phyloP scores from a whole-genome alignment of 2,797 vertebrate species.

The Parauchenoglanis ngamensis region DNA sequence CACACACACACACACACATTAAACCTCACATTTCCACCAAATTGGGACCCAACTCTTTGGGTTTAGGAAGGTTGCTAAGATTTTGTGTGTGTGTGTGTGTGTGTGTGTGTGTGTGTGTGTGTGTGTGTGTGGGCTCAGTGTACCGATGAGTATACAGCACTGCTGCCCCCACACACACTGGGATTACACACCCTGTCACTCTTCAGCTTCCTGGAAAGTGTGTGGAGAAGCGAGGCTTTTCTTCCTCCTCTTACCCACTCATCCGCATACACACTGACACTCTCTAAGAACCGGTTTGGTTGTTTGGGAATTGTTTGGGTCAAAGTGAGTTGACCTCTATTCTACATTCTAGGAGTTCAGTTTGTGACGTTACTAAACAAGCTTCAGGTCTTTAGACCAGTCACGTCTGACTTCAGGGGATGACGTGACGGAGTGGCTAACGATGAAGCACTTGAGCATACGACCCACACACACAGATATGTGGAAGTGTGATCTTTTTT shows the following conservation, averaged over 20 bases:
- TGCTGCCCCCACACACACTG: background rate
- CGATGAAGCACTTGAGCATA: background rate
- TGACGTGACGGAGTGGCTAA: background rate
- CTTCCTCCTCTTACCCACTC: background rate
- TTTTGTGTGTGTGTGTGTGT: background rate
- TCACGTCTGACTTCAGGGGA: background rate
- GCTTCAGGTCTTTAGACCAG: no score
- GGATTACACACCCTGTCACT: background rate
- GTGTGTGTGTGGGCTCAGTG: background rate
- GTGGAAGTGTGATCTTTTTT: no score
- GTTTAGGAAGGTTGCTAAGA: background rate
- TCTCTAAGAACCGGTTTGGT: background rate
- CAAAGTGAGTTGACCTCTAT: background rate
- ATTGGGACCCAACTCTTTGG: no score
- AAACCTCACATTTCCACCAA: no score
- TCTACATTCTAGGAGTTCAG: background rate
- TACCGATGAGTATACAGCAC: background rate
- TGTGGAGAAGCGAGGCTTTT: background rate
- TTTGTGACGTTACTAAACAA: background rate
- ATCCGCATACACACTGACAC: background rate
- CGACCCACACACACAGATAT: no score
- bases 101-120: background rate
- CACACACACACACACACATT: background rate
- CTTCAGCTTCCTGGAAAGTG: background rate
- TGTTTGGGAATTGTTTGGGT: background rate